Evolutionary conservation across 2,888 invertebrate species (phyloP), one percentile per base, ranked within the genome.

Genomic region (Linnaemya tessellans): DNA sequence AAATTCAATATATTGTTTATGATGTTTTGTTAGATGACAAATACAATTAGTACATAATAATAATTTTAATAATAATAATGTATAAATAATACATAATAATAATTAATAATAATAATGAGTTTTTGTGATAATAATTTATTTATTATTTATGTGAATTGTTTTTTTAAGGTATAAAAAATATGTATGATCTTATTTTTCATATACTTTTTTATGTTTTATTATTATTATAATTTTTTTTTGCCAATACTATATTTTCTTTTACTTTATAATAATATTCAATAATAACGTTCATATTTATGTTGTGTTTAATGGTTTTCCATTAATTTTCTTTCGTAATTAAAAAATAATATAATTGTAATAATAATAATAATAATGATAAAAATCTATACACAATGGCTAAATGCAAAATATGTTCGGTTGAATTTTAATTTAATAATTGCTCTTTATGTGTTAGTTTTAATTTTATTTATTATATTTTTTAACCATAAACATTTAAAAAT

Each of bases 401-500:
- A 88, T 87, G 87, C 87, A 87, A 88, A 87, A 87, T 85, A 54
- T 87, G 82, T 75, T 79, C 68, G 15, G 10, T 84, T 84, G 49
- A 87, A 86, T 87, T 86, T 84, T 79, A 86, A 84, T 84, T 87
- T 87, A 82, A 87, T 87, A 88, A 88, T 88, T 88, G 88, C 88
- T 88, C 87, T 85, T 87, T 86, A 85, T 82, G 78, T 81, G 65
- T 80, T 77, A 73, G 54, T 54, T 81, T 43, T 80, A 30, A 30
- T 60, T 43, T 68, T 83, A 56, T 60, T 77, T 73, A 54, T 79
- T 75, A 51, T 54, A 25, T 65, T 83, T 87, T 86, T 87, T 87
- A 85, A 87, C 84, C 88, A 87, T 89, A 90, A 90, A 90, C 90
- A 86, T 86, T 86, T 82, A 86, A 81, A 90, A 90, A 90, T 90